Evolutionary conservation across 2,888 invertebrate genomes (phyloP).

Genomic region (Athalia cordata): DNA sequence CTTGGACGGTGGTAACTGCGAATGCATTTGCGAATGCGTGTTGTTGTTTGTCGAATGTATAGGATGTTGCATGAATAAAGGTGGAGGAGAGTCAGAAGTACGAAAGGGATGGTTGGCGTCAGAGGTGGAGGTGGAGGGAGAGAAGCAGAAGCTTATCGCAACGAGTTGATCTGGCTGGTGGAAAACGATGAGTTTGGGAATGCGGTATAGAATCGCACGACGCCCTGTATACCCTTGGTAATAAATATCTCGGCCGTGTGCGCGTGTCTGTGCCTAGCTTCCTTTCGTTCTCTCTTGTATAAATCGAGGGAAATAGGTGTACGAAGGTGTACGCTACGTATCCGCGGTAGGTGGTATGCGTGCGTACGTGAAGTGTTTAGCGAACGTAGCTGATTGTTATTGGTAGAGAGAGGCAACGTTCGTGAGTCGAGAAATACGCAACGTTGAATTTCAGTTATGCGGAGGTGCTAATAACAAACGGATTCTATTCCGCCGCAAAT

Average conservation of each 20-base stretch:
- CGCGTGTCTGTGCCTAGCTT: conserved; percentile 35
- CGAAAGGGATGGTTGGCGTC: background rate
- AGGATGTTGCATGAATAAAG: background rate
- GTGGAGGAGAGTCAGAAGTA: background rate
- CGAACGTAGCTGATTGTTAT: background rate
- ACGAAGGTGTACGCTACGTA: background rate
- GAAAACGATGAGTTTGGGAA: conserved; percentile 39
- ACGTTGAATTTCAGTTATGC: conserved; percentile 68
- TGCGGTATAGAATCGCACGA: conserved; percentile 15
- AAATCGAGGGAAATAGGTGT: background rate
- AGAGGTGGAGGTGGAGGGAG: background rate
- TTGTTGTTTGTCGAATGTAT: too few relatives aligned
- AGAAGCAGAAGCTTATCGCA: conserved; percentile 20
- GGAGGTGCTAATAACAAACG: conserved; percentile 70
- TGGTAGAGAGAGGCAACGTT: conserved; percentile 40
- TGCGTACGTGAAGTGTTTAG: background rate
- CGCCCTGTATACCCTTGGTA: conserved; percentile 20
- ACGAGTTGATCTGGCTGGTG: conserved; percentile 22
- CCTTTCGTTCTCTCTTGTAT: conserved; percentile 31
- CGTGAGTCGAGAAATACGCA: conserved; percentile 58
- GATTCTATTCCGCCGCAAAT: conserved; percentile 67
- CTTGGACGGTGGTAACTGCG: too few relatives aligned
- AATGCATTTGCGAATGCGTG: too few relatives aligned
- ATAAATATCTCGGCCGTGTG: conserved; percentile 36
- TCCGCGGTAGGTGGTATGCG: background rate